phyloP scores from a whole-genome alignment of 2,113 vertebrate species.

The Poeciliopsis retropinna region DNA sequence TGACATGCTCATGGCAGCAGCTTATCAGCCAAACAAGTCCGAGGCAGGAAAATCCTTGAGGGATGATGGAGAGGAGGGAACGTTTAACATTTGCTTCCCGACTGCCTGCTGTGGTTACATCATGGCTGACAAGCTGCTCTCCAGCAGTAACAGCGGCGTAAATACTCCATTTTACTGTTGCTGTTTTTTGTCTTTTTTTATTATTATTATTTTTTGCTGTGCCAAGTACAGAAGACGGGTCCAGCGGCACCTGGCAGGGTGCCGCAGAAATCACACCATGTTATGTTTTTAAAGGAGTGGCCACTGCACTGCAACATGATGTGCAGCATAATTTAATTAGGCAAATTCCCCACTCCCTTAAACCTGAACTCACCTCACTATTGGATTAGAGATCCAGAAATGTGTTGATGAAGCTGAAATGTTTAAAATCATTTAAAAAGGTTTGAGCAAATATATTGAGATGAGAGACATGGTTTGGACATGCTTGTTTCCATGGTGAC shows the following conservation, averaged over 20 bases:
- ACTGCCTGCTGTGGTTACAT: conserved; percentile 52
- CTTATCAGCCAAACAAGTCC: conserved; percentile 43
- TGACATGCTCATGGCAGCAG: conserved; percentile 31
- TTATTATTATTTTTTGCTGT: not conserved
- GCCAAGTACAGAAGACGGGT: conserved; percentile 7
- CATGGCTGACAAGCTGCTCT: conserved; percentile 41
- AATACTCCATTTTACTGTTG: conserved; percentile 4
- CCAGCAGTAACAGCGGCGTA: conserved; percentile 15
- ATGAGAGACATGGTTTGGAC: not conserved
- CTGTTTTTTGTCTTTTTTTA: not conserved
- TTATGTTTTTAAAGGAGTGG: not conserved
- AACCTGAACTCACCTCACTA: not conserved
- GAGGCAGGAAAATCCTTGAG: conserved; percentile 51
- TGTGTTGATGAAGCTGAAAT: not conserved
- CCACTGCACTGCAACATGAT: conserved; percentile 2
- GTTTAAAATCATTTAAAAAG: not conserved
- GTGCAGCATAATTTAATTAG: not conserved
- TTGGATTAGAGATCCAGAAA: not conserved
- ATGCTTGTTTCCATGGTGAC: conserved; percentile 17
- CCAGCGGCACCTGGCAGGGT: conserved; percentile 13
- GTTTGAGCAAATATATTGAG: not conserved
- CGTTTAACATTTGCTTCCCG: conserved; percentile 62
- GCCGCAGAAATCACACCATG: not conserved
- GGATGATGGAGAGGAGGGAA: conserved; percentile 38
- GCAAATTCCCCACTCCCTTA: not conserved